Percentiles rank a stretch among this genome's conserved stretches.
phyloP scores from a whole-genome alignment of 2,888 invertebrate species.

The Tenthredo amoena region DNA sequence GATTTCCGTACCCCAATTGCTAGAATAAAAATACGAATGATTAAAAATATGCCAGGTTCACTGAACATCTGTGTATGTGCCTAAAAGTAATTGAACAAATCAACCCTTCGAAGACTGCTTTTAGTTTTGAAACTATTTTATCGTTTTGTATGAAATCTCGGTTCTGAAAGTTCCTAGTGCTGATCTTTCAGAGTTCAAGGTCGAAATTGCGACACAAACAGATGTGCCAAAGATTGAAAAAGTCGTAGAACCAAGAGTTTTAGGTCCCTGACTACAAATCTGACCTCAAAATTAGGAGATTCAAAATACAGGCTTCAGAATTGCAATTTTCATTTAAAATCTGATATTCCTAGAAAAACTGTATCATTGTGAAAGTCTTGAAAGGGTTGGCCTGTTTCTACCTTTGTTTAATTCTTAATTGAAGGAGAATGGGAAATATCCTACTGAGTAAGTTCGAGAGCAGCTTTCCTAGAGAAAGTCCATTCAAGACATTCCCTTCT shows the following conservation, averaged over 20 bases:
- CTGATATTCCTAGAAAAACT: background rate
- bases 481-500: conserved; percentile 85
- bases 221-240: too few relatives aligned
- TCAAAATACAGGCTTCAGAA: too few relatives aligned
- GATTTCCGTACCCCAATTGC: conserved; percentile 97
- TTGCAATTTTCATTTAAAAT: background rate
- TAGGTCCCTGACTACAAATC: too few relatives aligned
- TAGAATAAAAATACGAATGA: conserved; percentile 77
- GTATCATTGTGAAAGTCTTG: too few relatives aligned
- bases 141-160: too few relatives aligned
- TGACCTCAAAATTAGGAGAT: too few relatives aligned
- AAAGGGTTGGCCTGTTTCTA: too few relatives aligned
- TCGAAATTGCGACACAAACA: too few relatives aligned
- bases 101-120: too few relatives aligned
- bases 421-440: conserved; percentile 68
- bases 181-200: too few relatives aligned
- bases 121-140: too few relatives aligned
- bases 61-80: background rate
- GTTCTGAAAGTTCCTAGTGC: background rate
- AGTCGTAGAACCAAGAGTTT: too few relatives aligned
- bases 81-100: background rate
- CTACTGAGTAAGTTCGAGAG: conserved; percentile 96
- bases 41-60: background rate
- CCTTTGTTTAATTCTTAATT: background rate
- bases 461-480: conserved; percentile 91